Base-by-base conservation (phyloP, 2,888 invertebrate species). In the Lithosia quadra region DNA sequence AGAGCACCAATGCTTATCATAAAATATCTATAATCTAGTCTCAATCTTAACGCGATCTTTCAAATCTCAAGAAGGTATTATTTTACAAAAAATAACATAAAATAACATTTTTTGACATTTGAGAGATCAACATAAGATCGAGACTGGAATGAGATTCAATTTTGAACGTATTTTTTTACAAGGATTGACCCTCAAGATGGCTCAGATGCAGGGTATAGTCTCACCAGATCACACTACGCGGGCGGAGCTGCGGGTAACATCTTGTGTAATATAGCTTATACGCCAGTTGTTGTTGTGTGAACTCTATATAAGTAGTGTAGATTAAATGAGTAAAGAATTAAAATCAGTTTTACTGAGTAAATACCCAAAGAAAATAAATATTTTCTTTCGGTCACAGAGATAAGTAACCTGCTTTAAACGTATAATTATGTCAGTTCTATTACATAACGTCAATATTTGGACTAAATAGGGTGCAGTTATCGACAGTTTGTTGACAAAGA, bases 401-500 rank as follows among this genome's bases (percentile, higher is more conserved):
- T 15, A 36, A 3, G 8, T 7, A 49, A 49, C 60, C 22, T 60
- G 24, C 36, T 22, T 43, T 21, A 64, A 33, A 49, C 2, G 22
- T 34, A 22, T 67, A 28, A 43, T 53, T 59, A 22, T 63, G 33
- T 34, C 56, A 65, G 11, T 57, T 36, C 18, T 11, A n/a, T 28
- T 61, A n/a, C 57, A 58, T 13, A 63, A 67, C 43, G 59, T 70
- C 55, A 74, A 78, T 75, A 78, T 74, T 65, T 59, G 56, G 59
- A 67, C 60, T 60, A 49, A 64, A 70, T 49, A 71, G 65, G 73
- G 71, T 77, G 73, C 75, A 78, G 73, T 66, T 24, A 39, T 59
- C 59, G 58, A 72, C 69, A 68, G 67, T 65, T 58, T 65, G 21
- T 73, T 76, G 72, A 71, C 71, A 69, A 28, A 71, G 72, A 77